A percentile compares a stretch with the other conserved stretches of the same genome.
Conservation (phyloP, 2,888 invertebrate genomes). For the Mechanitis messenoides region DNA sequence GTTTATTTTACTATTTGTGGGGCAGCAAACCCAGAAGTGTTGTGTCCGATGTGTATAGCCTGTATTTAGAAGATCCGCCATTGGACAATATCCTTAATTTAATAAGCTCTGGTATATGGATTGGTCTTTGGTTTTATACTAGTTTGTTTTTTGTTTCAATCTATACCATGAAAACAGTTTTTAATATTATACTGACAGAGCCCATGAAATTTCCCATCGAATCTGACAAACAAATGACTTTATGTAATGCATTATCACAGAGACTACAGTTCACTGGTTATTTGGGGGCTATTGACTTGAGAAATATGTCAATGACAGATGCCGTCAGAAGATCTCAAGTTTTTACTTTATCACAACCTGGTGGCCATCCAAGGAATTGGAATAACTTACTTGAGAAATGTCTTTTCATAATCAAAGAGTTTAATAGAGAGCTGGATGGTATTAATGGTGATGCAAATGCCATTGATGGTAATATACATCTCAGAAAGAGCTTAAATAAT, state of each 20-base stretch:
- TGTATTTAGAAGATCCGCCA: slow-evolving; percentile 72
- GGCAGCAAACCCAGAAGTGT: slow-evolving; percentile 73
- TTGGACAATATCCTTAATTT: slow-evolving; percentile 68
- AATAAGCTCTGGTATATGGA: slow-evolving; percentile 68
- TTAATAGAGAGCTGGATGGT: slow-evolving; percentile 78
- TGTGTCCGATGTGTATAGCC: slow-evolving; percentile 71
- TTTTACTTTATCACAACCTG: slow-evolving; percentile 86
- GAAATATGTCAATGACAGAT: slow-evolving; percentile 80
- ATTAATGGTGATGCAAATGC: slow-evolving; percentile 58
- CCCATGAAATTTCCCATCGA: slow-evolving; percentile 80
- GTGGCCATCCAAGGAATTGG: slow-evolving; percentile 94
- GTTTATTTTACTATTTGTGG: slow-evolving; percentile 78
- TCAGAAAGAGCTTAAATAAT: slow-evolving; percentile 38
- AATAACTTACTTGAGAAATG: slow-evolving; percentile 81
- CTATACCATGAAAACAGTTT: slow-evolving; percentile 82
- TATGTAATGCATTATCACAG: slow-evolving; percentile 79
- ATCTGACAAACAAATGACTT: slow-evolving; percentile 63
- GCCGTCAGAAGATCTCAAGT: slow-evolving; percentile 77
- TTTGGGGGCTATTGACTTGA: slow-evolving; percentile 85
- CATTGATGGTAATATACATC: slow-evolving; percentile 37
- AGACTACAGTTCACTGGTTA: slow-evolving; percentile 83
- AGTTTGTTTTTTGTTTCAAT: slow-evolving; percentile 82
- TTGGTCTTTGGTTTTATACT: slow-evolving; percentile 82
- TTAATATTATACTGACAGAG: slow-evolving; percentile 83
- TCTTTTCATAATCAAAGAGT: slow-evolving; percentile 78